A percentile compares a stretch with the other conserved stretches of the same genome.
Conservation (phyloP, 1,140 invertebrate genomes). For the Polyergus mexicanus region DNA sequence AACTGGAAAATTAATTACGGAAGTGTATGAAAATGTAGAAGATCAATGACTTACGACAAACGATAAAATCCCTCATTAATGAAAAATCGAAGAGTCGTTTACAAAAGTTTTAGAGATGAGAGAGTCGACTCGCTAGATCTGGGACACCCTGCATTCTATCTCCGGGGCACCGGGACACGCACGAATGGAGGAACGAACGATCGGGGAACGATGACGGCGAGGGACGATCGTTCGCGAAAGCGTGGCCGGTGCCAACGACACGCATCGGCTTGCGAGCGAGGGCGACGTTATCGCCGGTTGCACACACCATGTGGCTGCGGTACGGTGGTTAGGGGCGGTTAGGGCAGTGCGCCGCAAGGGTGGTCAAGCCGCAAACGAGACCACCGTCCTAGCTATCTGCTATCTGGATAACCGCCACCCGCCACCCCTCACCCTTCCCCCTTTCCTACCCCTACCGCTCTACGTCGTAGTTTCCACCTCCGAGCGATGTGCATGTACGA, state of each 20-base stretch:
- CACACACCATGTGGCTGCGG: slow-evolving; percentile 75
- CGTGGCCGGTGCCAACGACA: slow-evolving; percentile 74
- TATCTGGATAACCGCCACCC: slow-evolving; percentile 85
- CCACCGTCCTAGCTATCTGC: slow-evolving; percentile 84
- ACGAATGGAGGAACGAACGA: neutral
- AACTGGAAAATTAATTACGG: neutral
- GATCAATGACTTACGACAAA: neutral
- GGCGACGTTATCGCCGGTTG: slow-evolving; percentile 80
- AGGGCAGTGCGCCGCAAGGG: slow-evolving; percentile 83
- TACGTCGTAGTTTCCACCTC: slow-evolving; percentile 21
- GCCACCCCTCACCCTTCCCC: slow-evolving; percentile 48
- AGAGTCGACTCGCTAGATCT: neutral
- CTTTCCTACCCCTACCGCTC: slow-evolving; percentile 49
- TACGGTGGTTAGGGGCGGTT: slow-evolving; percentile 81
- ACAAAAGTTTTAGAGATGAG: neutral
- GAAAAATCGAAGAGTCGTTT: neutral
- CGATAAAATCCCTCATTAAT: neutral
- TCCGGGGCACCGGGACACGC: neutral
- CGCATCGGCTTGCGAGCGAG: slow-evolving; percentile 76
- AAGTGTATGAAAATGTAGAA: too few relatives aligned
- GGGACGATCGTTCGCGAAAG: slow-evolving; percentile 58
- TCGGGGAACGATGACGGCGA: slow-evolving; percentile 16
- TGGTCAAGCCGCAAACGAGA: slow-evolving; percentile 85
- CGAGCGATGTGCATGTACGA: slow-evolving; percentile 35
- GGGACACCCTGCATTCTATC: neutral